Conservation (phyloP, 64 coral and sea anemone genomes). For the Stylophora pistillata region DNA sequence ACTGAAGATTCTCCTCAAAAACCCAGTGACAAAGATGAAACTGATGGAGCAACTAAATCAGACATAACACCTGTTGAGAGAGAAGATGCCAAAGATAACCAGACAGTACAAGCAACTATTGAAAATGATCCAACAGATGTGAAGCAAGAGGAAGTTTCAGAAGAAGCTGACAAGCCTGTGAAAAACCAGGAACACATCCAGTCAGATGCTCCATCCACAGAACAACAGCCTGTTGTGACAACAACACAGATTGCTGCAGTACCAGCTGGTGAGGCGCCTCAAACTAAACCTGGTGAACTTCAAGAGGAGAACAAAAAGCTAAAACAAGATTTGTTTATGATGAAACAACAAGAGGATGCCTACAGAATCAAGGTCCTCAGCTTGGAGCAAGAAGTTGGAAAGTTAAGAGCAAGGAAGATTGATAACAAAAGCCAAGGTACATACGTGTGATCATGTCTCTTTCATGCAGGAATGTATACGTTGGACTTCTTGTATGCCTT, state of each 20-base stretch:
- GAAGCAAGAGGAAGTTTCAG: not conserved
- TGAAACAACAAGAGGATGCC: constrained; percentile 53
- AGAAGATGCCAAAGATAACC: constrained; percentile 4
- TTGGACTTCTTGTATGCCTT: too few species aligned
- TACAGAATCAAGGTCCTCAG: constrained; percentile 72
- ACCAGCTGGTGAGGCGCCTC: not conserved
- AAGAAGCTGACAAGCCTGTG: not conserved
- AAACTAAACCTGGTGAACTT: constrained; percentile 27
- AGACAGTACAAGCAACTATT: not conserved
- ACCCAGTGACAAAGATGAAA: not conserved
- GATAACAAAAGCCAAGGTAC: constrained; percentile 54
- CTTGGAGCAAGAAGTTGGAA: constrained; percentile 61
- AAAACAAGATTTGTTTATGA: constrained; percentile 57
- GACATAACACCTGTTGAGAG: not conserved
- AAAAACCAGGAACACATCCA: not conserved
- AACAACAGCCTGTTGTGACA: not conserved
- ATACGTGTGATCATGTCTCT: not conserved
- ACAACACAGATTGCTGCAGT: not conserved
- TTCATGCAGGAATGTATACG: not conserved
- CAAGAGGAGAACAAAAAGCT: constrained; percentile 63
- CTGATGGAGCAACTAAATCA: not conserved
- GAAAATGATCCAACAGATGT: not conserved
- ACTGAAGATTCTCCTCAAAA: not conserved
- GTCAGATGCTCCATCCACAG: not conserved
- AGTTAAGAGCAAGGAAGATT: constrained; percentile 37